phyloP scores from a whole-genome alignment of 2,888 invertebrate genomes.

The Chesias legatella region DNA sequence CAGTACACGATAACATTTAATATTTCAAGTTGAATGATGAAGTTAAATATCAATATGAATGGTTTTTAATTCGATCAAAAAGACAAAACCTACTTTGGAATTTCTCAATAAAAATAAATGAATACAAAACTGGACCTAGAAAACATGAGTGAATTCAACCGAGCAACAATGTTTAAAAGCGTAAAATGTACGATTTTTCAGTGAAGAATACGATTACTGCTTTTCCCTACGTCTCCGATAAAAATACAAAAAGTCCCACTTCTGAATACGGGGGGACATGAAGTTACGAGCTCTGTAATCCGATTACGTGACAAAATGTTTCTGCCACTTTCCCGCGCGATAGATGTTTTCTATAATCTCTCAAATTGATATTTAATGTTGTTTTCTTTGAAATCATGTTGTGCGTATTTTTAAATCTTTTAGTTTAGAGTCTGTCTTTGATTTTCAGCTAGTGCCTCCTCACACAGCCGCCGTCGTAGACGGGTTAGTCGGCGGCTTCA shows the following conservation, averaged over 20 bases:
- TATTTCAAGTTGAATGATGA: background rate
- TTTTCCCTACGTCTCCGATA: conserved; percentile 23
- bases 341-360: conserved; percentile 44
- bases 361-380: conserved; percentile 49
- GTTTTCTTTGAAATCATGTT: conserved; percentile 27
- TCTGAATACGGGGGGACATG: conserved; percentile 35
- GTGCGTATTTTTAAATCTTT: conserved; percentile 19
- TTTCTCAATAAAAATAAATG: too few relatives aligned
- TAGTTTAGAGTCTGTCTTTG: too few relatives aligned
- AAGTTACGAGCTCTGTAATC: conserved; percentile 50
- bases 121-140: too few relatives aligned
- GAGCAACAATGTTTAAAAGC: background rate
- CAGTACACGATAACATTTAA: conserved; percentile 1
- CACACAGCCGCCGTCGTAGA: too few relatives aligned
- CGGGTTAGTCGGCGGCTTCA: too few relatives aligned
- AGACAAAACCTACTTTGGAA: too few relatives aligned
- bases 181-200: conserved; percentile 13
- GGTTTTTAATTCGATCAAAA: too few relatives aligned
- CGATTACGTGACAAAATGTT: conserved; percentile 57
- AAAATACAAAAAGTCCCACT: conserved; percentile 28
- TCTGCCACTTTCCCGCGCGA: conserved; percentile 33
- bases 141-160: too few relatives aligned
- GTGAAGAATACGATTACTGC: conserved; percentile 14
- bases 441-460: too few relatives aligned
- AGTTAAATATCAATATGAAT: too few relatives aligned